These are phyloP conservation scores for Drosophila conformis DNA, from an alignment of 2,888 invertebrate genomes.

Conservation along the genomic window DNA sequence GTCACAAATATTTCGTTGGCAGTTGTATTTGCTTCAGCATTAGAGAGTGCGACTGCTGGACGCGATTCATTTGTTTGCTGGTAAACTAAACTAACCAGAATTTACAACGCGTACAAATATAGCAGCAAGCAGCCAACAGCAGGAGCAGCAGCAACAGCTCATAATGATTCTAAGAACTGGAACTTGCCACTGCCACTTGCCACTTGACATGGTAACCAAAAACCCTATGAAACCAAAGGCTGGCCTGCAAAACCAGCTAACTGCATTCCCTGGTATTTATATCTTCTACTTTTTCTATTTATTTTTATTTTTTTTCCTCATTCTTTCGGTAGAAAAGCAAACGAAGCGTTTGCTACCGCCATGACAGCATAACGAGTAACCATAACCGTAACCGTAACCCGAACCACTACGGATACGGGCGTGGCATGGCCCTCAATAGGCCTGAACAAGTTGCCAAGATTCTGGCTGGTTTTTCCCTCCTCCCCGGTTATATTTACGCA, in stretches of 20 bases:
- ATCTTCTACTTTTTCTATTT: neutral
- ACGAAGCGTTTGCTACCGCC: conserved; percentile 65
- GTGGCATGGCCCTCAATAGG: conserved; percentile 23
- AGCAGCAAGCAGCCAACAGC: neutral
- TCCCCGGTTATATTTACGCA: conserved; percentile 70
- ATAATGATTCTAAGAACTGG: conserved; percentile 61
- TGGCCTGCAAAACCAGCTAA: conserved; percentile 45
- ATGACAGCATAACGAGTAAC: conserved; percentile 51
- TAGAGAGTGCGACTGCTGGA: conserved; percentile 33
- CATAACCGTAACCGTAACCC: conserved; percentile 42
- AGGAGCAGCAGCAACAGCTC: conserved; percentile 24
- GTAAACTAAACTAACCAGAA: conserved; percentile 36
- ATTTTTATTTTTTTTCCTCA: neutral
- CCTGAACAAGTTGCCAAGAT: conserved; percentile 26
- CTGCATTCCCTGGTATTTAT: conserved; percentile 37
- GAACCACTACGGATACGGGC: conserved; percentile 51
- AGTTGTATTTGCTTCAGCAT: conserved; percentile 42
- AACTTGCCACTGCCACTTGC: conserved; percentile 56
- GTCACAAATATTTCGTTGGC: conserved; percentile 27
- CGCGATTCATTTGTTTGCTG: conserved; percentile 50
- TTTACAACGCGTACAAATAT: conserved; percentile 33
- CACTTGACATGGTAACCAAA: conserved; percentile 77
- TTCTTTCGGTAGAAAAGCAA: conserved; percentile 59
- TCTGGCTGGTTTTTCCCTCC: conserved; percentile 26
- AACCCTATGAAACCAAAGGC: conserved; percentile 58